Base-by-base conservation (phyloP, 2,113 vertebrate species). In the Canis aureus region DNA sequence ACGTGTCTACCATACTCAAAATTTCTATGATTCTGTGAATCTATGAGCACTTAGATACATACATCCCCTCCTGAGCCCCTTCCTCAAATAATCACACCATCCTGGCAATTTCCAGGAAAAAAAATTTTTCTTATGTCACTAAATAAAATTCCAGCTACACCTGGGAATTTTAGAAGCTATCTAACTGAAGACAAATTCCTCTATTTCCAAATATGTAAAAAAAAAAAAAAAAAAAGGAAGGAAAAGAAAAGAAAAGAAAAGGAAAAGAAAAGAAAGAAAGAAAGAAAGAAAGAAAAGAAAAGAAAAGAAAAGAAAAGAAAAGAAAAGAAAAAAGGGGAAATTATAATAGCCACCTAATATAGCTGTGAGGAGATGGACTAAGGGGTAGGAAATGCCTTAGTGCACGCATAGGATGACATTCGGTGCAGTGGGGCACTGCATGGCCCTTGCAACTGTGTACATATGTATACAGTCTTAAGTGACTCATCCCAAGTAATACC, bases 41-140 rank as follows among this genome's bases (percentile, higher is more conserved):
- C 8, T 62, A 3, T 27, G 78, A 89, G 57, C 80, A 93, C 55
- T 17, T 60, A 27, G 25, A 19, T 35, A 15, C 5, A 19, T 35
- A 15, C 7, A 74, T 23, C 84, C 8, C 25, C 22, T 35, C 2
- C 8, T 4, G 11, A 74, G 1, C 5, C 8, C 3, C 19, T 0
- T n/a, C 5, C 12, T 76, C 43, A 85, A 12, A 53, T 53, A 66
- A 22, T 53, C 25, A 74, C 5, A 59, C 8, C 49, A 76, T 60
- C 32, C 38, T 43, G 74, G 57, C 76, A 87, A 49, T 71, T 12
- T 2, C 67, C 27, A 71, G 19, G 29, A 64, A 2, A 71, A 83
- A 82, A 62, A 43, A 43, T 1, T 43, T 3, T 23, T 74, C 11
- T 67, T 55, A 62, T 2, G 5, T 83, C 35, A 23, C 51, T 51